Evolutionary conservation across 2,797 vertebrate species (phyloP).

Genomic region (Hippoglossus hippoglossus): DNA sequence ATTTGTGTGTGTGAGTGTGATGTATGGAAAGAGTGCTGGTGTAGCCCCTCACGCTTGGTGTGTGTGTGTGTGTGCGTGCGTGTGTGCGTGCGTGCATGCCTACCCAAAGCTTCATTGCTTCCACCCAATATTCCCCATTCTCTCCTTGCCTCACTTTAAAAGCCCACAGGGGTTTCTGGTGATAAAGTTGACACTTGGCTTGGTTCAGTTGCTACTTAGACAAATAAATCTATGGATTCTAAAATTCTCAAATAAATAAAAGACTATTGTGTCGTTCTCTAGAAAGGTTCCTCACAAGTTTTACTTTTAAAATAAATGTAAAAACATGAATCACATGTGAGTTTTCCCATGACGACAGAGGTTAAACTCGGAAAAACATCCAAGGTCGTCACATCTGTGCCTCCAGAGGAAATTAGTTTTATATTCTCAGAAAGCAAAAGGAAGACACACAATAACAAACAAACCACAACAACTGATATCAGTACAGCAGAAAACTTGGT

Average conservation of each 20-base stretch:
- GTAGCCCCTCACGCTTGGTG: slow-evolving; percentile 42
- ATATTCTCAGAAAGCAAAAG: slow-evolving; percentile 29
- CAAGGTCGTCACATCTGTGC: slow-evolving; percentile 27
- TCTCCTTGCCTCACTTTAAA: slow-evolving; percentile 37
- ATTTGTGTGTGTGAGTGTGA: slow-evolving; percentile 14
- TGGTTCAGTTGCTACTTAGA: slow-evolving; percentile 9
- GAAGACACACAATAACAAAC: slow-evolving; percentile 48
- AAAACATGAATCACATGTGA: not conserved
- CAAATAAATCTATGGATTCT: slow-evolving; percentile 9
- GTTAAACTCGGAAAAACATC: slow-evolving; percentile 22
- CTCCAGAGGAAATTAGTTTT: slow-evolving; percentile 42
- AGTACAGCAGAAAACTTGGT: slow-evolving; percentile 17
- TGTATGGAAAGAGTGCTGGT: slow-evolving; percentile 18
- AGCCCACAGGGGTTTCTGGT: slow-evolving; percentile 48
- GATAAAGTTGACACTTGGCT: slow-evolving; percentile 37
- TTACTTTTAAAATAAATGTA: slow-evolving; percentile 3
- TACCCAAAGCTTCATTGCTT: slow-evolving; percentile 34
- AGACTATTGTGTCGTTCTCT: slow-evolving; percentile 5
- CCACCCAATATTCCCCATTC: slow-evolving; percentile 25
- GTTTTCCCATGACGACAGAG: slow-evolving; percentile 26
- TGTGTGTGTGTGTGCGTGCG: slow-evolving; percentile 9
- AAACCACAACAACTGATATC: slow-evolving; percentile 26
- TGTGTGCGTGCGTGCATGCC: slow-evolving; percentile 22
- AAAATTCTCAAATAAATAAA: slow-evolving; percentile 5
- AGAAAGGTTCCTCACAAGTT: not conserved